These are phyloP conservation scores for Macrotis lagotis DNA, from an alignment of 2,113 vertebrate species.

Conservation along the genomic window DNA sequence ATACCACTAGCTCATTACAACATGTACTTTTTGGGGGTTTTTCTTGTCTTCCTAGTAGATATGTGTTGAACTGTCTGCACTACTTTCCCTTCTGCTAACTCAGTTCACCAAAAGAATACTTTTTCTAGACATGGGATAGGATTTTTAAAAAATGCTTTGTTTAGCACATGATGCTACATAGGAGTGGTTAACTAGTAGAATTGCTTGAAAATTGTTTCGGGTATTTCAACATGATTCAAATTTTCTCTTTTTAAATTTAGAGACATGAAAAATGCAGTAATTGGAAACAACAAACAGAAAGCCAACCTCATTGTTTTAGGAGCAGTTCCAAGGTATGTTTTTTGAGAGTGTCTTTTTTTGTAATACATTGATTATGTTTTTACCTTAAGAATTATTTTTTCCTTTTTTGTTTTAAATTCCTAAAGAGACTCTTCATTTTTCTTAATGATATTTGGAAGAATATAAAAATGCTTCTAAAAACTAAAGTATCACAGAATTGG, in stretches of 20 bases:
- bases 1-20: neutral
- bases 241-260: slow-evolving; percentile 88
- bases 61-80: slow-evolving; percentile 33
- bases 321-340: slow-evolving; percentile 96
- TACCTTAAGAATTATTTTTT: neutral
- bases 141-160: slow-evolving; percentile 39
- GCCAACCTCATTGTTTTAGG: slow-evolving; percentile 99
- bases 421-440: slow-evolving; percentile 69
- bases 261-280: slow-evolving; percentile 99
- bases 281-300: slow-evolving; percentile 99
- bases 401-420: slow-evolving; percentile 65
- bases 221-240: slow-evolving; percentile 79
- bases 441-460: slow-evolving; percentile 62
- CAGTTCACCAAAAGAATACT: neutral
- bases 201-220: slow-evolving; percentile 19
- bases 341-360: slow-evolving; percentile 66
- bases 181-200: neutral
- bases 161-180: slow-evolving; percentile 16
- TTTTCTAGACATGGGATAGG: slow-evolving; percentile 22
- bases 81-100: slow-evolving; percentile 4
- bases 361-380: slow-evolving; percentile 22
- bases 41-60: slow-evolving; percentile 16
- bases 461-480: slow-evolving; percentile 65
- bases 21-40: slow-evolving; percentile 7
- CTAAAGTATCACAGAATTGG: slow-evolving; percentile 59